Conservation (phyloP, 2,888 invertebrate species). For the Eucriotettix oculatus region DNA sequence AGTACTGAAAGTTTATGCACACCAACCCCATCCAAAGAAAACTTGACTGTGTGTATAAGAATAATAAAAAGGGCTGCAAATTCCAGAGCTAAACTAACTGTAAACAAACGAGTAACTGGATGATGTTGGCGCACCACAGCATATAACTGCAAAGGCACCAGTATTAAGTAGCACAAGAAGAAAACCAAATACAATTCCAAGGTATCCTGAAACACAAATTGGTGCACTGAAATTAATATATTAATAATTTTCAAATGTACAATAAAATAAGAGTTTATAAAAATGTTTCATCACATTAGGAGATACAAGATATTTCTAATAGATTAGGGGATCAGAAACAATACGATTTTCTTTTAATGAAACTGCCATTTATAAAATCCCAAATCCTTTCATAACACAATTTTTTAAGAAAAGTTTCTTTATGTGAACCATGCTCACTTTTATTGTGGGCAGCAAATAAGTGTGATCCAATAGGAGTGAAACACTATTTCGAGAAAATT, state of each 20-base stretch:
- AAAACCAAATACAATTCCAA: constrained; percentile 80
- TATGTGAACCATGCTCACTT: no score
- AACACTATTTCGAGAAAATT: no score
- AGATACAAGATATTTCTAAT: no score
- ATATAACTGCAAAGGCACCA: constrained; percentile 81
- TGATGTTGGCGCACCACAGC: constrained; percentile 79
- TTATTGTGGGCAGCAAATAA: no score
- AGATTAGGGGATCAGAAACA: no score
- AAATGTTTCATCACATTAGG: no score
- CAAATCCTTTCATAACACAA: no score
- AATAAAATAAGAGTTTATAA: not conserved
- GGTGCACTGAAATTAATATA: not conserved
- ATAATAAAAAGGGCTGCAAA: constrained; percentile 74
- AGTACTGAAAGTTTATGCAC: constrained; percentile 63
- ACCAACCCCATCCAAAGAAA: constrained; percentile 81
- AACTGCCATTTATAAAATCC: no score
- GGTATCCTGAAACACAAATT: constrained; percentile 44
- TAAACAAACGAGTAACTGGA: constrained; percentile 79
- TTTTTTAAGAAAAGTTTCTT: no score
- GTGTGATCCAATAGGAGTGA: no score
- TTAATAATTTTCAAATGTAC: not conserved
- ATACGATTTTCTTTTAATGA: no score
- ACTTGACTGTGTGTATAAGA: constrained; percentile 74
- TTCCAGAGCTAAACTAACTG: constrained; percentile 70
- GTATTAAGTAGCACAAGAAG: constrained; percentile 67